Base-by-base conservation (phyloP, 2,888 invertebrate species). In the Ypsolopha scabrella region DNA sequence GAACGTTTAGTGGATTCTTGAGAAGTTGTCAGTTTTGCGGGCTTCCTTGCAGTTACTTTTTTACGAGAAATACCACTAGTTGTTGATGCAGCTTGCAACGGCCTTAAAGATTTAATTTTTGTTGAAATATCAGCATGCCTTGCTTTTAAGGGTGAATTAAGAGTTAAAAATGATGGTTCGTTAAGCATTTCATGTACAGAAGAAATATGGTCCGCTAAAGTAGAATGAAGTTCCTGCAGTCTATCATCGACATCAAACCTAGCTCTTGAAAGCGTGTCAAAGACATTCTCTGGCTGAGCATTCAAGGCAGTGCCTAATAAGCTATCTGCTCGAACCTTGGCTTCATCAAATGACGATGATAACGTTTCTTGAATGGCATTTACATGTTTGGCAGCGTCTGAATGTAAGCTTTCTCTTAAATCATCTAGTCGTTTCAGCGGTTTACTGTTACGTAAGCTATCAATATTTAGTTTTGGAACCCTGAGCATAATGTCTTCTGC, bases 221-320 rank as follows among this genome's bases (percentile, higher is more conserved):
- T 79, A 24, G 63, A 60, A 49, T 75, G 77, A 41, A 82, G 59
- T 14, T 68, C 70, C 61, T 70, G 67, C 9, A 85, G 55, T 59
- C 75, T 82, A 51, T 81, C 77, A 57, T 64, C 72, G 1, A 80
- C 56, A 41, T 82, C 74, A 53, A 72, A 68, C 41, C 66, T 68
- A 48, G 60, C 65, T 56, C 59, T 64, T 14, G 68, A 57, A 46
- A 76, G 57, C n/a, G 57, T 56, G 52, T 75, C 69, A 13, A 77
- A 55, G 50, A 81, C 55, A 41, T 72, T 36, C 43, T 50, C 41
- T 7, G 50, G 50, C 24, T 50, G 41, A 6, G 50, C 50, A 43
- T 38, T 36, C 3, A 41, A 8, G 7, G 51, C 24, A 24, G 48
- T 51, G 10, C 50, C 53, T 7, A 51, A 48, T 13, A 52, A 13